Evolutionary conservation across 2,888 invertebrate genomes (phyloP), one percentile per base, ranked within the genome.

Genomic region (Cantharis nigra): DNA sequence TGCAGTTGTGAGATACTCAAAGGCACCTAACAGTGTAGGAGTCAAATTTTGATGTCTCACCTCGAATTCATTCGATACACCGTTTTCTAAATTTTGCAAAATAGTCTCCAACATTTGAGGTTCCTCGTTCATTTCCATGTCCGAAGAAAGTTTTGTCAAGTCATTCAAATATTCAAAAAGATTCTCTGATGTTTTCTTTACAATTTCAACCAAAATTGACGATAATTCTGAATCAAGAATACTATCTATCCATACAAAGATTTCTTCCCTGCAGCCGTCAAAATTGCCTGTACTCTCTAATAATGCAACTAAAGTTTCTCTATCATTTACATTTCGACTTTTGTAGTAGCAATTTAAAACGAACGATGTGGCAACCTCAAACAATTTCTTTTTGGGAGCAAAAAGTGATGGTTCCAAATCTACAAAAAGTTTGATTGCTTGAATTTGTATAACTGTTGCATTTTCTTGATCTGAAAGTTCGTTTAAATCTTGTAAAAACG

Each of bases 251-350:
- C 81, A 81, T 70, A 80, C n/a, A 23, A 73, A 69, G 64, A 94
- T 91, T 88, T 95, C 94, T 75, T 90, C 89, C 79, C 89, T 89
- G 80, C 91, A 91, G 18, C 90, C 91, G 84, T 93, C 92, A 85
- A 95, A 95, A 80, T 94, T 89, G 5, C 90, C 90, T 0, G 92
- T 92, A 76, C 91, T 92, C 81, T 89, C 90, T 26, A 95, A 90
- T 76, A 95, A 90, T 70, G 88, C 89, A 69, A 87, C 87, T 26
- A 94, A 86, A 3, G 86, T 80, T 30, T 64, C 69, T 72, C 84
- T 81, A 20, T 82, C 84, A n/a, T 86, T 85, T 18, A 80, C 67
- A 71, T 81, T 80, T 18, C 81, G 82, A 7, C 89, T 85, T 88
- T 90, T 9, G 88, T 90, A 80, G 90, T 88, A 85, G 89, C 89